Evolutionary conservation across 2,113 vertebrate species (phyloP).

Genomic region (Gasterosteus aculeatus): DNA sequence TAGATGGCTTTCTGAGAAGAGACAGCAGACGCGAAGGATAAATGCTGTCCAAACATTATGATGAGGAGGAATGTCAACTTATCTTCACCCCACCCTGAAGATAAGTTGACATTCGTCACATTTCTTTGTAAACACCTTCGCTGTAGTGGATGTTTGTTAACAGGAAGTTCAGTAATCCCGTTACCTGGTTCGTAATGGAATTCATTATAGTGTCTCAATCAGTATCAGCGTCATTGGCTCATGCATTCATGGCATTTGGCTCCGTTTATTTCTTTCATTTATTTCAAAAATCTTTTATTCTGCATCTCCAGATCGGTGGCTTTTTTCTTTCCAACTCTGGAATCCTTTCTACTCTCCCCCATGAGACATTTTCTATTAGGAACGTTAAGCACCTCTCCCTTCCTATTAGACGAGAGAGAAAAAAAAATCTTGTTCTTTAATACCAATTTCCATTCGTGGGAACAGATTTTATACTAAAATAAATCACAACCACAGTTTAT

Average conservation of each 20-base stretch:
- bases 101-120: background rate
- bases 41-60: no score
- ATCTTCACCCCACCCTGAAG: background rate
- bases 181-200: background rate
- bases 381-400: slow-evolving; percentile 51
- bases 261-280: no score
- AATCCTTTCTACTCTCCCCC: slow-evolving; percentile 40
- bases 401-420: slow-evolving; percentile 38
- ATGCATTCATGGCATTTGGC: no score
- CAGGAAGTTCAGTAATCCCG: slow-evolving; percentile 25
- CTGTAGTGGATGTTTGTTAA: slow-evolving; percentile 1
- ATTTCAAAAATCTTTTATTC: slow-evolving; percentile 38
- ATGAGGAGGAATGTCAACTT: no score
- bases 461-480: slow-evolving; percentile 46
- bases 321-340: slow-evolving; percentile 10
- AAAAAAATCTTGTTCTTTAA: slow-evolving; percentile 47
- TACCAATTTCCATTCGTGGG: slow-evolving; percentile 28
- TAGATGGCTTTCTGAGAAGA: no score
- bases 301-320: background rate
- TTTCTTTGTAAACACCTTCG: background rate
- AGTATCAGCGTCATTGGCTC: no score
- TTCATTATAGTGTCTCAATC: background rate
- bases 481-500: slow-evolving; percentile 36
- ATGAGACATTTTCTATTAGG: slow-evolving; percentile 64
- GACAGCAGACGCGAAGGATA: no score